Conservation (phyloP, 2,113 vertebrate species). For the Cinclus mexicanus region DNA sequence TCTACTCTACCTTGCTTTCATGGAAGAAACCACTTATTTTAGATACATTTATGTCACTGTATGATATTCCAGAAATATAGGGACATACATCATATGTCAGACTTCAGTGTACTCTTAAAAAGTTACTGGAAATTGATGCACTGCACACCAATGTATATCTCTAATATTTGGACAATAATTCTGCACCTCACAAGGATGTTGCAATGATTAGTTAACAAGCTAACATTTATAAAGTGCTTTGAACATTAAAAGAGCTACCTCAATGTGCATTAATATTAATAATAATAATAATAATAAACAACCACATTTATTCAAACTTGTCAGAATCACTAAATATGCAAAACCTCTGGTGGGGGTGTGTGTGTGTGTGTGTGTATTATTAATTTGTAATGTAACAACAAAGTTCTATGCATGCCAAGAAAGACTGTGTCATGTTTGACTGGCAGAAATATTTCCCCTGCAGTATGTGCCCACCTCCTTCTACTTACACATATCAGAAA, state of each 20-base stretch:
- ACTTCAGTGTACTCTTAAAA: neutral
- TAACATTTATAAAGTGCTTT: conserved; percentile 27
- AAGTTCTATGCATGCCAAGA: conserved; percentile 9
- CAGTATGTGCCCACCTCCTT: neutral
- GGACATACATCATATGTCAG: neutral
- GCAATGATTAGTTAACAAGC: conserved; percentile 21
- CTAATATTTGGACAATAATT: conserved; percentile 12
- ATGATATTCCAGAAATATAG: neutral
- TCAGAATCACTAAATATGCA: conserved; percentile 1
- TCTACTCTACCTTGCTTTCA: neutral
- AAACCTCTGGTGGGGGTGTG: neutral
- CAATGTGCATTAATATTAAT: neutral
- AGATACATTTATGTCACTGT: neutral
- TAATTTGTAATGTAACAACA: neutral
- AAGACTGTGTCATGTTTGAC: neutral
- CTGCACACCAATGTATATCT: neutral
- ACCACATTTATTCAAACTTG: conserved; percentile 46
- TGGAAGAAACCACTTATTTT: neutral
- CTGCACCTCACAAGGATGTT: neutral
- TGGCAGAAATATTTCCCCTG: neutral
- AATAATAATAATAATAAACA: neutral
- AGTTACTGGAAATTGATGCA: neutral
- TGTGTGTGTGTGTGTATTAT: neutral
- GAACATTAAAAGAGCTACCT: conserved; percentile 15
- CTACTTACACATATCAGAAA: neutral